phyloP scores from a whole-genome alignment of 2,797 vertebrate species.

The Cetoscarus ocellatus region DNA sequence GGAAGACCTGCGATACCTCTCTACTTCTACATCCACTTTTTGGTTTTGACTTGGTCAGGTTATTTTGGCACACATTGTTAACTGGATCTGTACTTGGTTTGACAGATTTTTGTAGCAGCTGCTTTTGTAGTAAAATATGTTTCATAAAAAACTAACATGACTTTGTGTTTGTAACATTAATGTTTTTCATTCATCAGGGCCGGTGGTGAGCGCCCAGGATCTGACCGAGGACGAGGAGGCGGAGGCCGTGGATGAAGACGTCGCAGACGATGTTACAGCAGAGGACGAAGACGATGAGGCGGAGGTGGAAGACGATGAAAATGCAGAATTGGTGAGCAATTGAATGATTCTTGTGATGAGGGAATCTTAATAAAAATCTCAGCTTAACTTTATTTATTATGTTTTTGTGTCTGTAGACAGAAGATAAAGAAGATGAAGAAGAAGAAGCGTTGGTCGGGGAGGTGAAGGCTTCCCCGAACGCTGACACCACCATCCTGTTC shows the following conservation, averaged over 20 bases:
- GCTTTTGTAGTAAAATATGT: too few relatives aligned
- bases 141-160: too few relatives aligned
- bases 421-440: conserved; percentile 96
- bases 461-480: conserved; percentile 95
- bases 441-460: conserved; percentile 88
- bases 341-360: not conserved
- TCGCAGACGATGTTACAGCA: conserved; percentile 90
- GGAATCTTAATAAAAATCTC: too few relatives aligned
- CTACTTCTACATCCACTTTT: too few relatives aligned
- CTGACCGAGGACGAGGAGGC: conserved; percentile 94
- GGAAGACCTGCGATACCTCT: too few relatives aligned
- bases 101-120: too few relatives aligned
- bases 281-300: conserved; percentile 98
- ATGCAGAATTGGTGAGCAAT: conserved; percentile 90
- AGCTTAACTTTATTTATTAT: not conserved
- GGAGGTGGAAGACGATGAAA: conserved; percentile 97
- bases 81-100: too few relatives aligned
- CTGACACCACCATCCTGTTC: conserved; percentile 97
- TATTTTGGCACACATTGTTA: too few relatives aligned
- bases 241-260: conserved; percentile 92
- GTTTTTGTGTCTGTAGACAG: conserved; percentile 81
- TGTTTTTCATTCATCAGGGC: conserved; percentile 54
- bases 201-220: conserved; percentile 89
- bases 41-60: too few relatives aligned
- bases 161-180: not conserved